phyloP scores from a whole-genome alignment of 1,140 invertebrate species.

The Theocolax elegans region DNA sequence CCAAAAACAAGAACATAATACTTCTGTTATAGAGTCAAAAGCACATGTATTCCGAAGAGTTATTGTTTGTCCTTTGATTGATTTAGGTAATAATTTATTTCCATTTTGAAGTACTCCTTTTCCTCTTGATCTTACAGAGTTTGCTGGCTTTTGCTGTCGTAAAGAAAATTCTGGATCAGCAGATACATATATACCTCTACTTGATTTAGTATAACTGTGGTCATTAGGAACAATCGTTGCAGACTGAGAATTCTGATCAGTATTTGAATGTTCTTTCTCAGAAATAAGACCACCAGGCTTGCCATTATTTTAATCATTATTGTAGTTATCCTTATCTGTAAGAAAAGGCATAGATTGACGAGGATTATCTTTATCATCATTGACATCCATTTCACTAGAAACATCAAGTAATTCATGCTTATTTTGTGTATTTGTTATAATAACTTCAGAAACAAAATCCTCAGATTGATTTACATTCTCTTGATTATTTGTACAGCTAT shows the following conservation, averaged over 20 bases:
- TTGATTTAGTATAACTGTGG: not conserved
- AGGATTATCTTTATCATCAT: not conserved
- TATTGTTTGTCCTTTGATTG: too few species aligned
- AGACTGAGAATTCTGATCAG: not conserved
- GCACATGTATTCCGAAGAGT: too few species aligned
- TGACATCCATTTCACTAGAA: not conserved
- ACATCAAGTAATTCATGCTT: not conserved
- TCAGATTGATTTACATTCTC: too few species aligned
- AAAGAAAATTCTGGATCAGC: too few species aligned
- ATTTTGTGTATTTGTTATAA: not conserved
- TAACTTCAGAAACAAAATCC: too few species aligned
- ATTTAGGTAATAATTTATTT: too few species aligned
- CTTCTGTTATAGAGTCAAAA: too few species aligned
- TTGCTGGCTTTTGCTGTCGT: too few species aligned
- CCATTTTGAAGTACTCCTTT: too few species aligned
- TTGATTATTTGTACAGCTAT: not conserved
- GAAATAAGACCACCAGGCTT: not conserved
- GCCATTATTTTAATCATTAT: not conserved
- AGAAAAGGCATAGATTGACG: too few species aligned
- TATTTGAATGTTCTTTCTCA: not conserved
- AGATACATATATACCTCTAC: not conserved
- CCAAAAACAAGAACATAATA: too few species aligned
- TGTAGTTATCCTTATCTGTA: not conserved
- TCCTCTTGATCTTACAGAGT: too few species aligned
- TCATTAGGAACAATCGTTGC: not conserved